Conservation (phyloP, 2,797 vertebrate species). For the Rhadinocentrus ornatus region DNA sequence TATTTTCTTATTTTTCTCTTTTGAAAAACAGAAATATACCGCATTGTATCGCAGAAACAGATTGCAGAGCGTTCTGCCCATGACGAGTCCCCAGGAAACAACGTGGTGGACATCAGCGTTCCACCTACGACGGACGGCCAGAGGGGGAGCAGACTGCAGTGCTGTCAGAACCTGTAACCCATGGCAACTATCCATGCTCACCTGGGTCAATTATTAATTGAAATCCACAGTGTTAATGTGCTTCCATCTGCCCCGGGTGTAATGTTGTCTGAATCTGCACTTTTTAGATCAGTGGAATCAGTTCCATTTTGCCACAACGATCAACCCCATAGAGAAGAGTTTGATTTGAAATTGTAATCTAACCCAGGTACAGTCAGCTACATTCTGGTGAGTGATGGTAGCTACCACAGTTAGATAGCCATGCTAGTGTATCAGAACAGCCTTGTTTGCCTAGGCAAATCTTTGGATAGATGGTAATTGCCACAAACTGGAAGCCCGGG, state of each 20-base stretch:
- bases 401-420: conserved; percentile 40
- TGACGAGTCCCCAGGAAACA: conserved; percentile 97
- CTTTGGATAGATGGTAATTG: conserved; percentile 37
- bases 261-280: conserved; percentile 58
- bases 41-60: conserved; percentile 98
- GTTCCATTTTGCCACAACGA: conserved; percentile 40
- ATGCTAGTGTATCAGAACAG: conserved; percentile 42
- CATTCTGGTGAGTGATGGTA: conserved; percentile 62
- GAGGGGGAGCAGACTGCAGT: conserved; percentile 95
- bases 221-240: conserved; percentile 65
- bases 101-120: conserved; percentile 97
- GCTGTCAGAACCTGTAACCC: conserved; percentile 98
- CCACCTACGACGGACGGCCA: conserved; percentile 95
- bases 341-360: conserved; percentile 74
- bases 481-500: conserved; percentile 35
- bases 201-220: conserved; percentile 75
- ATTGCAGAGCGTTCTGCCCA: conserved; percentile 94
- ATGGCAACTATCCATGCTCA: conserved; percentile 61
- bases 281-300: conserved; percentile 58
- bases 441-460: conserved; percentile 41
- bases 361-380: conserved; percentile 68
- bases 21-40: conserved; percentile 90
- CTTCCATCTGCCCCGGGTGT: conserved; percentile 54
- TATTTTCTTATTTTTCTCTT: not conserved
- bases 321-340: conserved; percentile 52